Evolutionary conservation across 92 coral and sea anemone genomes (phyloP).

Genomic region (Epizoanthus illoricatus): DNA sequence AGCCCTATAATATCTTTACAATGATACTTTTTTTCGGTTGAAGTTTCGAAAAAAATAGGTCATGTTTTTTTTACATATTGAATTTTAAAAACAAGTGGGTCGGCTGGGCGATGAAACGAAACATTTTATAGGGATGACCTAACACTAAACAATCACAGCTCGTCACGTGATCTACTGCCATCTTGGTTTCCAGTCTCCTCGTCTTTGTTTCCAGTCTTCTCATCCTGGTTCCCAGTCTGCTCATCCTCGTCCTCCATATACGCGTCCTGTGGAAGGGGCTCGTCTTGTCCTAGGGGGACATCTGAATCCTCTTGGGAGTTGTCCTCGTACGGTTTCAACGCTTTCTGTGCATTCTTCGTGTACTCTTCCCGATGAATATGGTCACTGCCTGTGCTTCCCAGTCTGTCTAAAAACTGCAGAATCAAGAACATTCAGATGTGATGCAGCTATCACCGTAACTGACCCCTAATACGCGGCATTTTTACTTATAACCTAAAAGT

Average conservation of each 20-base stretch:
- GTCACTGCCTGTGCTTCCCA: slow-evolving; percentile 7
- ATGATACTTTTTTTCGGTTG: too few relatives aligned
- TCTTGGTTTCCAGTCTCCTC: neutral
- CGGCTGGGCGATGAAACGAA: too few relatives aligned
- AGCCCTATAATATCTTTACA: too few relatives aligned
- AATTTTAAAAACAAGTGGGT: too few relatives aligned
- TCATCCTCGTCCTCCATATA: slow-evolving; percentile 6
- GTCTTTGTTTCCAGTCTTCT: slow-evolving; percentile 10
- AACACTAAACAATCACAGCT: neutral
- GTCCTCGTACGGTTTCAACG: slow-evolving; percentile 11
- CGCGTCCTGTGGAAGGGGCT: slow-evolving; percentile 14
- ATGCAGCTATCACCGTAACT: too few relatives aligned
- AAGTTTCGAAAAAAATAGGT: too few relatives aligned
- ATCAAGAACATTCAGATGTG: neutral
- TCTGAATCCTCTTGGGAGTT: neutral
- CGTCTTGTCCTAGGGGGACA: neutral
- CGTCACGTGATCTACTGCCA: slow-evolving; percentile 2
- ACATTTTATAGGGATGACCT: too few relatives aligned
- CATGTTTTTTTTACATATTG: too few relatives aligned
- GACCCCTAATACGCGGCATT: too few relatives aligned
- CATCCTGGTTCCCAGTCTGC: slow-evolving; percentile 8
- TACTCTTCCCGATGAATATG: neutral
- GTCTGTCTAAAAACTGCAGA: slow-evolving; percentile 14
- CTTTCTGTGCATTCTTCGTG: slow-evolving; percentile 5
- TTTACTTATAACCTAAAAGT: too few relatives aligned